These are phyloP conservation scores for Agrochola circellaris DNA, from an alignment of 2,888 invertebrate genomes.

Conservation along the genomic window DNA sequence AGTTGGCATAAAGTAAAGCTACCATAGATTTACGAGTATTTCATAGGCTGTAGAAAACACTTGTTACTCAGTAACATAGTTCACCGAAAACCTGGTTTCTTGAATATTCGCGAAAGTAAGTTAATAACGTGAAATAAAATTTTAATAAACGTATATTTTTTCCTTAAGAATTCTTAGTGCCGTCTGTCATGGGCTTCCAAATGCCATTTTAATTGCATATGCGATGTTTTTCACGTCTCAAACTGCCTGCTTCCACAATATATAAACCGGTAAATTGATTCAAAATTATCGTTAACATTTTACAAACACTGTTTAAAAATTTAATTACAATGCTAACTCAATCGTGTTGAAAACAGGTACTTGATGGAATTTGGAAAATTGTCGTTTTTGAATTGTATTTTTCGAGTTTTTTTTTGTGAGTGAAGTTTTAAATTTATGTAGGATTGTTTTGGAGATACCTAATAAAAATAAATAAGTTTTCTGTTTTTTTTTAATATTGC, in stretches of 20 bases:
- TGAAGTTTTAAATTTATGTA: not conserved
- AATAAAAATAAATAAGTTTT: not conserved
- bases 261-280: constrained; percentile 46
- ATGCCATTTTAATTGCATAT: constrained; percentile 49
- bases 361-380: constrained; percentile 14
- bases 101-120: constrained; percentile 26
- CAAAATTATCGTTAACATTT: constrained; percentile 52
- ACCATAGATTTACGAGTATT: not conserved
- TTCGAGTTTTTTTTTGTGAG: not conserved
- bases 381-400: constrained; percentile 18
- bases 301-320: constrained; percentile 32
- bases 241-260: constrained; percentile 19
- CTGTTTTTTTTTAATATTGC: not conserved
- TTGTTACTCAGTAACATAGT: constrained; percentile 20
- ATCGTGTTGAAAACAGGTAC: not conserved
- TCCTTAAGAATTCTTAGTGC: constrained; percentile 25
- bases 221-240: constrained; percentile 30
- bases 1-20: not conserved
- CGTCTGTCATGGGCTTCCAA: constrained; percentile 27
- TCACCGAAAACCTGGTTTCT: not conserved
- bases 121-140: constrained; percentile 28
- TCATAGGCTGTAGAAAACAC: constrained; percentile 17
- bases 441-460: not conserved
- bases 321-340: constrained; percentile 18
- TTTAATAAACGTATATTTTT: constrained; percentile 44